Base-by-base conservation (phyloP, 2,113 vertebrate genomes). In the Falcunculus frontatus region DNA sequence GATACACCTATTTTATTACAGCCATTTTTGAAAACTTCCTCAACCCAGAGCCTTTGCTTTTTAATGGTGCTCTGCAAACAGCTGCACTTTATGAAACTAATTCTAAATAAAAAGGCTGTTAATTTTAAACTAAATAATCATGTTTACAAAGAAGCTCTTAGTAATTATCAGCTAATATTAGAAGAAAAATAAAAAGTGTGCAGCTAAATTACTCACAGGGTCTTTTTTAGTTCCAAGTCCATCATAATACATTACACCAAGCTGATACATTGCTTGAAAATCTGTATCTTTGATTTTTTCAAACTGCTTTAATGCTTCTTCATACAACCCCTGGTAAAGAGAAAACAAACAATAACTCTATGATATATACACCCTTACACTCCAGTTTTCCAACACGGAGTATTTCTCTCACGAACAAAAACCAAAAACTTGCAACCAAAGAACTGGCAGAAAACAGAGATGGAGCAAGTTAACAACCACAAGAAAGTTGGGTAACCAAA, bases 221-320 rank as follows among this genome's bases (percentile, higher is more conserved):
- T 98, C 86, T 84, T 65, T 44, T 29, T 62, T 8, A 7, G 96
- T 98, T 56, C 98, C 98, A 72, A 99, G 95, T n/a, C 98, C 98
- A 76, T 99, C 98, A 22, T 98, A 98, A 84, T 98, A 97, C 97
- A 98, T 98, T n/a, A 98, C 98, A 77, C 98, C 98, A 56, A 98
- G 96, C 89, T 99, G 98, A 95, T 98, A 99, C 60, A 97, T 94
- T 88, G 98, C 98, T 95, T 97, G 97, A 81, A 98, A 97, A 96
- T 98, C 98, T 10, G 50, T 95, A 44, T 98, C 98, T 89, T 98
- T 96, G 72, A 98, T 97, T 92, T 97, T 96, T 95, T 98, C 97
- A 96, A 99, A 99, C 33, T 97, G 90, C 37, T 68, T 44, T 69
- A 98, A 92, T 25, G 98, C 98, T 94, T 98, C 96, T 93, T 96